Base-by-base conservation (phyloP, 2,888 invertebrate genomes). In the Merodon equestris region DNA sequence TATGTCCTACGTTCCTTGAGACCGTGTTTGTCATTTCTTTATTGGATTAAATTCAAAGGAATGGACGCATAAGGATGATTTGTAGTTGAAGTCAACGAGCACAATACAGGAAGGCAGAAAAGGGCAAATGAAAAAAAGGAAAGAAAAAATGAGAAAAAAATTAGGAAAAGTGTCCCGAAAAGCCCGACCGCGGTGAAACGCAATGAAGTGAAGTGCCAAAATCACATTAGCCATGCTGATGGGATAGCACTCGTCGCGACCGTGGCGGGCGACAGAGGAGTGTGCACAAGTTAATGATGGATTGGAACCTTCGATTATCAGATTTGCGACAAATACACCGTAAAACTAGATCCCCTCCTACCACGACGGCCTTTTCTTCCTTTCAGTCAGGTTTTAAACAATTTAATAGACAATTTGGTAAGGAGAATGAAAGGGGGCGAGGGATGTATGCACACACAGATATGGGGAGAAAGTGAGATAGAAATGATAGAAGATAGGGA, bases 151-250 rank as follows among this genome's bases (percentile, higher is more conserved):
- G 48, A 38, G 19, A 13, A 9, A 60, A 44, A 51, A 42, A 63
- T 27, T n/a, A n/a, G n/a, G n/a, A 38, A 36, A 53, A 63, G 47
- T 47, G 50, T 57, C 51, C 57, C 14, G 19, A 50, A 10, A 10
- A 7, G 17, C 54, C 19, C 40, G 36, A 51, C 47, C 57, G 27
- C 12, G 50, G n/a, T 10, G 36, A 58, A 67, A 67, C 72, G 77
- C 67, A 72, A 67, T 77, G 66, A 76, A 66, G 66, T 67, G 72
- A 72, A 76, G 71, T 60, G 56, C 56, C 61, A 53, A 40, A 75
- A 75, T 64, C 64, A 57, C 58, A 70, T 75, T 70, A 70, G 60
- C 48, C 44, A 36, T 47, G 58, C 18, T 63, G 57, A 44, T 9
- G 27, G 17, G 10, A 13, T 50, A 38, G 14, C 40, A 3, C 13